A percentile compares a stretch with the other conserved stretches of the same genome.
Conservation (phyloP, 2,888 invertebrate species). For the Limulus polyphemus region DNA sequence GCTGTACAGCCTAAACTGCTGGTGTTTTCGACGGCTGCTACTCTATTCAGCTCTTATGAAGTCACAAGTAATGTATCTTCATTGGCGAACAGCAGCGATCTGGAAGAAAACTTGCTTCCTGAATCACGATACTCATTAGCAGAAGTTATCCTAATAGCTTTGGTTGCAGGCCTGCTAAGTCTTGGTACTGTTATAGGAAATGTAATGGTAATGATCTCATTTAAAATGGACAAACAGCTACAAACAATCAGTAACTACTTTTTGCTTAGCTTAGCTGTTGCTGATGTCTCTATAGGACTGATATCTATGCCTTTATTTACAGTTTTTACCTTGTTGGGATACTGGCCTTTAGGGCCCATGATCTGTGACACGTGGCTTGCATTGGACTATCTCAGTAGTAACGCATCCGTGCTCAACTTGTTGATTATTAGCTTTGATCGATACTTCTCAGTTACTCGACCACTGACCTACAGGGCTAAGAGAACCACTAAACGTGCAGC, state of each 20-base stretch:
- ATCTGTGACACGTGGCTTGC: conserved; percentile 42
- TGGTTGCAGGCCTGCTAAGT: conserved; percentile 65
- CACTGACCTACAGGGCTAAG: conserved; percentile 43
- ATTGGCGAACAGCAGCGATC: too few relatives aligned
- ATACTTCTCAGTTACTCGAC: conserved; percentile 40
- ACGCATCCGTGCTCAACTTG: conserved; percentile 45
- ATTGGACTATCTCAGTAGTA: conserved; percentile 45
- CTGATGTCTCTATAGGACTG: conserved; percentile 44
- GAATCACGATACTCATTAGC: conserved; percentile 35
- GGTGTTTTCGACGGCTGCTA: too few relatives aligned
- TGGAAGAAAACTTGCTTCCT: too few relatives aligned
- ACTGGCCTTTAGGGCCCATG: conserved; percentile 41
- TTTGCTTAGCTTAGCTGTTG: conserved; percentile 42
- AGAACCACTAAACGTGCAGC: conserved; percentile 42
- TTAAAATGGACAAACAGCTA: conserved; percentile 43
- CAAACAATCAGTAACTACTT: conserved; percentile 45
- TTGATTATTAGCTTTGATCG: conserved; percentile 44
- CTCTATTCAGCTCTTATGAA: too few relatives aligned
- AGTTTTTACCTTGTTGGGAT: conserved; percentile 37
- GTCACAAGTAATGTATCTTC: too few relatives aligned
- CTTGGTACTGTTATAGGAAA: conserved; percentile 60
- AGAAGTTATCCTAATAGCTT: conserved; percentile 46
- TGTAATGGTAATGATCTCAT: conserved; percentile 42
- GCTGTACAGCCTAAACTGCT: too few relatives aligned
- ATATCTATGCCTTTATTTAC: conserved; percentile 45